Percentiles rank a stretch among this genome's conserved stretches.
phyloP scores from a whole-genome alignment of 2,888 invertebrate genomes.

The Lycia hirtaria region DNA sequence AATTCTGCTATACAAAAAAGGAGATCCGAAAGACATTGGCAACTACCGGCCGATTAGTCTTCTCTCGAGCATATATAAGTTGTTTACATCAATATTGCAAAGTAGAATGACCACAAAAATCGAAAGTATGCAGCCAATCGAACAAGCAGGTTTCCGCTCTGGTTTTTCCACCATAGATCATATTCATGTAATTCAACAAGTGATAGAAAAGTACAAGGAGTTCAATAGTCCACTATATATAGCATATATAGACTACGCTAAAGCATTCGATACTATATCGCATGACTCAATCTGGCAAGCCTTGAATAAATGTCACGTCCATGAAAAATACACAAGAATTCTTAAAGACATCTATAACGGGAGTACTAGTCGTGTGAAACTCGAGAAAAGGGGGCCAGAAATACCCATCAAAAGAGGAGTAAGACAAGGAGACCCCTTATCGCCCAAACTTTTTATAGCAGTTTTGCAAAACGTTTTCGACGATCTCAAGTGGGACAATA shows the following conservation, averaged over 20 bases:
- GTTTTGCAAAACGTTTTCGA: background rate
- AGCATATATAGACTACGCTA: background rate
- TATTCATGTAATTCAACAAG: background rate
- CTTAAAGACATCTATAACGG: background rate
- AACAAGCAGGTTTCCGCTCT: background rate
- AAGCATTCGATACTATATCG: background rate
- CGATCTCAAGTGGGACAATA: background rate
- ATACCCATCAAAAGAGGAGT: background rate
- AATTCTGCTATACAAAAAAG: background rate
- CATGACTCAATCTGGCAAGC: background rate
- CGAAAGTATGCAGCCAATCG: background rate
- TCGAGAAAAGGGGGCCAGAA: no score
- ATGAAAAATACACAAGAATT: background rate
- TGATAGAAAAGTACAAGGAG: background rate
- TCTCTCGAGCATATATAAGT: background rate
- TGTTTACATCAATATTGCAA: background rate
- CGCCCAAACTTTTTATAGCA: background rate
- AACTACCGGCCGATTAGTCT: background rate
- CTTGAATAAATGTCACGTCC: background rate
- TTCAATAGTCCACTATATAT: background rate
- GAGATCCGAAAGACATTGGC: background rate
- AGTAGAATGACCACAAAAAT: background rate
- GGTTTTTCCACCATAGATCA: background rate
- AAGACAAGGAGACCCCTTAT: background rate
- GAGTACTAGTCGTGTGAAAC: no score